Evolutionary conservation across 2,113 vertebrate species (phyloP), one percentile per base, ranked within the genome.

Genomic region (Maccullochella peelii): DNA sequence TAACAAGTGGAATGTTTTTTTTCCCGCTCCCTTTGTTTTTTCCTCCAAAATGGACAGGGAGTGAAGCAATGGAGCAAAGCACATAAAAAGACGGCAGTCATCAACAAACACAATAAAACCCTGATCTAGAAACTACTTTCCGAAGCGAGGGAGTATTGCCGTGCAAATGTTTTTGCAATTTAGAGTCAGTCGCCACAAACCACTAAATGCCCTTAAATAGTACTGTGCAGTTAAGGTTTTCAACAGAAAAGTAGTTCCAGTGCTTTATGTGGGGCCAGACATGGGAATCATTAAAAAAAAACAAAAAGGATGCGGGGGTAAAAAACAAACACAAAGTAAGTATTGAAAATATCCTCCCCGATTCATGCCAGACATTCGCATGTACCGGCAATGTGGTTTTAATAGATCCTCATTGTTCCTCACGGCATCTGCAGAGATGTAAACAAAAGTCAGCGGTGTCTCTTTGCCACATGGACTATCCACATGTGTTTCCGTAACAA

Each of bases 21-120:
- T 55, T 10, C 40, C 47, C 36, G n/a, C 30, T 54, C 30, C 36
- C 77, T 90, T 83, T 82, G 30, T 83, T 89, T 91, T 86, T 85
- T 63, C 61, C 78, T 87, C 79, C 82, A 90, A 91, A 95, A 94
- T 85, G 88, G 88, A 91, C 86, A 86, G 90, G 86, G 87, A 92
- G 89, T 82, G 88, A 93, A 89, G 91, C 93, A 93, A 93, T 94
- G 94, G 91, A 95, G 93, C 93, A 92, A 92, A 93, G 85, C 93
- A 91, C 88, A 94, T 94, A 93, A 94, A 94, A 93, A 92, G 90
- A 93, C 94, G 88, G 89, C 91, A 92, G 91, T 90, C 92, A 94
- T 93, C 94, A 94, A 94, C 93, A 93, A 95, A 94, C 93, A 94
- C 90, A 91, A 93, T 93, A 94, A 94, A 94, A 95, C 88, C 93